Percentiles rank a stretch among this genome's conserved stretches.
Conservation (phyloP, 2,797 vertebrate genomes). For the Threskiornis aethiopicus region DNA sequence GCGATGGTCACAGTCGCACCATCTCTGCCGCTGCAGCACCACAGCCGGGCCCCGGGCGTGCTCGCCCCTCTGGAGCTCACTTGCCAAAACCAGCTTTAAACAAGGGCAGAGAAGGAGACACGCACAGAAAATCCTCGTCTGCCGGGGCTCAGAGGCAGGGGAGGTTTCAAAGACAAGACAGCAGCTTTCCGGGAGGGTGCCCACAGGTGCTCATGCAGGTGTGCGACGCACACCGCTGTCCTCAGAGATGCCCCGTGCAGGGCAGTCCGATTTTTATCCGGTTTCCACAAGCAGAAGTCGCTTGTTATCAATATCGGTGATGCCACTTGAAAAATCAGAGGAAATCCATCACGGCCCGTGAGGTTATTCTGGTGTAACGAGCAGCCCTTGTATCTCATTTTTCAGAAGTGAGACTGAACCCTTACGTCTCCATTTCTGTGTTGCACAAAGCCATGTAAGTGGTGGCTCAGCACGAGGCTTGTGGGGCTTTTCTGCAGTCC, state of each 20-base stretch:
- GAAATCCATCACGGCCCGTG: neutral
- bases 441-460: neutral
- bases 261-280: neutral
- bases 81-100: neutral
- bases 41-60: accelerated
- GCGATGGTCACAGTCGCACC: accelerated
- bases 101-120: neutral
- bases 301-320: neutral
- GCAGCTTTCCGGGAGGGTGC: neutral
- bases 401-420: neutral
- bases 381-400: conserved; percentile 27
- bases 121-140: neutral
- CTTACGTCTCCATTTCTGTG: neutral
- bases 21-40: neutral
- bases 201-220: accelerated
- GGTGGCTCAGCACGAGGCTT: neutral
- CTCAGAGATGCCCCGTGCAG: accelerated
- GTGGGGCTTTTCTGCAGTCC: neutral
- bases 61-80: neutral
- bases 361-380: neutral
- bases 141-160: accelerated
- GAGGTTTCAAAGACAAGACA: neutral
- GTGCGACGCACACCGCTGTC: accelerated
- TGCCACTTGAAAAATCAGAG: neutral
- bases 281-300: neutral